Percentiles rank a stretch among this genome's conserved stretches.
Conservation (phyloP, 2,888 invertebrate species). For the Patella ulyssiponensis region DNA sequence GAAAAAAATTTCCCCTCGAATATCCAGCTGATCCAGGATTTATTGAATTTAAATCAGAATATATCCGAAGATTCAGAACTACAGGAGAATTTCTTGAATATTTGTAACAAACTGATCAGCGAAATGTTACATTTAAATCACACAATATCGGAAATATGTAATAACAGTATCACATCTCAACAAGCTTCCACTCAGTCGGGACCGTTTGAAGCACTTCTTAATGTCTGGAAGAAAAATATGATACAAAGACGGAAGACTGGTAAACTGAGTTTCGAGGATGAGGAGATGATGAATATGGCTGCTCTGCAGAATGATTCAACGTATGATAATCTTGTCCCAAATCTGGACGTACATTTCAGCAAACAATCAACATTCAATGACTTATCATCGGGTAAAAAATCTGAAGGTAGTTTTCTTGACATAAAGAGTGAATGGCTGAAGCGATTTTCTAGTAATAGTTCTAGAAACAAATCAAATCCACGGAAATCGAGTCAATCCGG, state of each 20-base stretch:
- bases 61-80: not conserved
- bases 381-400: no score
- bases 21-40: not conserved
- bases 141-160: not conserved
- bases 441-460: no score
- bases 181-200: not conserved
- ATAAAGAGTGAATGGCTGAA: no score
- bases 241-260: not conserved
- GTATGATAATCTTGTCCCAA: no score
- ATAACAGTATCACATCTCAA: not conserved
- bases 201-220: not conserved
- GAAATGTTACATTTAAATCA: not conserved
- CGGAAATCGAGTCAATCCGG: no score
- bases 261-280: not conserved
- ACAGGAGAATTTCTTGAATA: not conserved
- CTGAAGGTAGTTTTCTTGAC: no score
- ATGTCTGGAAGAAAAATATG: not conserved
- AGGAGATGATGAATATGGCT: not conserved
- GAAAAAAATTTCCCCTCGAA: not conserved
- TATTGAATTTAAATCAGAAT: not conserved
- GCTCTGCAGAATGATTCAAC: not conserved
- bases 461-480: no score
- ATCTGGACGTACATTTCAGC: no score
- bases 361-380: no score
- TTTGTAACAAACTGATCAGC: slow-evolving; percentile 1